Evolutionary conservation across 2,797 vertebrate genomes (phyloP).

Genomic region (Myioborus miniatus): DNA sequence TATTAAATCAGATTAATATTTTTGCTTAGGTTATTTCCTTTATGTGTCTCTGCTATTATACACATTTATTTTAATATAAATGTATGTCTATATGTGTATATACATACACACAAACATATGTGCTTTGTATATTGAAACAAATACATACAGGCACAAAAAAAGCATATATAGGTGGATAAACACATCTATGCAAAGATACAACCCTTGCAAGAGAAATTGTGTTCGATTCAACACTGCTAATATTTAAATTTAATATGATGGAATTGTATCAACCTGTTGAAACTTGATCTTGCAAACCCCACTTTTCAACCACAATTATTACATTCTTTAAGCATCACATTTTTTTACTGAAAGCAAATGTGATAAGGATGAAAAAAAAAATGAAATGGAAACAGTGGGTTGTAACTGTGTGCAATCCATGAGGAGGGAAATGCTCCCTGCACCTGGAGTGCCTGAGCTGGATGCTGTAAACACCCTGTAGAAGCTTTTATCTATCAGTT

Average conservation of each 20-base stretch:
- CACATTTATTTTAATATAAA: not conserved
- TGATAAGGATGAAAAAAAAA: not conserved
- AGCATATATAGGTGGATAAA: not conserved
- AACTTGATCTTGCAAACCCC: not conserved
- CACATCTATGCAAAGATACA: not conserved
- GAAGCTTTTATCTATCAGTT: constrained; percentile 29
- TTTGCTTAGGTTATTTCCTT: not conserved
- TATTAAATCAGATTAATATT: not conserved
- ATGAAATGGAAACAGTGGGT: not conserved
- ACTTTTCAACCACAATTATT: not conserved
- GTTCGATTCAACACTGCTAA: not conserved
- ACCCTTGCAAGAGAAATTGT: not conserved
- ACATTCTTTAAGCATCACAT: not conserved
- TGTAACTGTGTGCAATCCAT: not conserved
- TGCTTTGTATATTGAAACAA: not conserved
- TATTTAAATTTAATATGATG: not conserved
- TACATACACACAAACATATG: not conserved
- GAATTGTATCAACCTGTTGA: not conserved
- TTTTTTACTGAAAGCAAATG: not conserved
- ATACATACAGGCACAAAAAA: not conserved
- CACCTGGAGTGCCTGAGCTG: not conserved
- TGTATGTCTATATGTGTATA: not conserved
- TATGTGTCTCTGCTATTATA: not conserved
- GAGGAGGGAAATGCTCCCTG: not conserved
- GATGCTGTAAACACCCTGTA: constrained; percentile 20